phyloP scores from a whole-genome alignment of 2,888 invertebrate genomes.

The Spodoptera exigua region DNA sequence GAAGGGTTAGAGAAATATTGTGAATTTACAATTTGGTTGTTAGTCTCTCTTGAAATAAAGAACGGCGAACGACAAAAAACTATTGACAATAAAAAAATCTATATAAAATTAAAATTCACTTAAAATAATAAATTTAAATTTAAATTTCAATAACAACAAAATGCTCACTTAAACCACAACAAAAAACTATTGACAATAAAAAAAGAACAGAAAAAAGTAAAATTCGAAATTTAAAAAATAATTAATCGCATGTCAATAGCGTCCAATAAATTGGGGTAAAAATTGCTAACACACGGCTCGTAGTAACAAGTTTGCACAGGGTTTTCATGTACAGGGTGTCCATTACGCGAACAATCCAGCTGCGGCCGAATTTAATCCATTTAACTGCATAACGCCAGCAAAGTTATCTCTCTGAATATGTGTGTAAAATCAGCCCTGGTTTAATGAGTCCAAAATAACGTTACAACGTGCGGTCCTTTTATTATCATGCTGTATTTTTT shows the following conservation, averaged over 20 bases:
- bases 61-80: background rate
- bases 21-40: background rate
- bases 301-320: conserved; percentile 69
- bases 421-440: conserved; percentile 77
- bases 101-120: background rate
- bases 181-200: background rate
- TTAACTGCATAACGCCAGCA: conserved; percentile 78
- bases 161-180: conserved; percentile 3
- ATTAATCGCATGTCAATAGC: conserved; percentile 36
- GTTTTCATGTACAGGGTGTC: conserved; percentile 72
- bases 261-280: conserved; percentile 54
- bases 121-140: background rate
- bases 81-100: background rate
- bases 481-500: conserved; percentile 65
- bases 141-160: conserved; percentile 1
- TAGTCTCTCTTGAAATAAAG: background rate
- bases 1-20: conserved; percentile 7
- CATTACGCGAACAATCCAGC: conserved; percentile 81
- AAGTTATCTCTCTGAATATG: conserved; percentile 78
- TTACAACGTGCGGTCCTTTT: conserved; percentile 62
- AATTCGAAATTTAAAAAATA: conserved; percentile 34
- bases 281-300: conserved; percentile 51
- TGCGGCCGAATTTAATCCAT: conserved; percentile 83
- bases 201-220: conserved; percentile 14
- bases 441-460: conserved; percentile 81